These are phyloP conservation scores for Lepidocolaptes lacrymiger DNA, from an alignment of 2,797 vertebrate genomes.

Conservation along the genomic window DNA sequence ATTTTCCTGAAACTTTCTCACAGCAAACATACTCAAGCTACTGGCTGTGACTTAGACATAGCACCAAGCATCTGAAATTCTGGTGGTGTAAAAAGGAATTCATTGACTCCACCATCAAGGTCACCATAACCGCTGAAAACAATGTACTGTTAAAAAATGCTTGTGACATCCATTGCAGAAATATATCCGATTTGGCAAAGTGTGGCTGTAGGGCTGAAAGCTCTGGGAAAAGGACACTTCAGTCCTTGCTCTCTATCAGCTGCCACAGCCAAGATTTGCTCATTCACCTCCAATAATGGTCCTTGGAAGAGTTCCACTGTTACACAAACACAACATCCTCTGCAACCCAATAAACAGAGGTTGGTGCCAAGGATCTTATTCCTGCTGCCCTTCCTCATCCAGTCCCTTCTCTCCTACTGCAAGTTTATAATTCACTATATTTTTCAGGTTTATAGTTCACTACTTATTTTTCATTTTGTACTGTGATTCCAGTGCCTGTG, in stretches of 20 bases:
- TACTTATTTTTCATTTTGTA: background rate
- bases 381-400: background rate
- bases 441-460: background rate
- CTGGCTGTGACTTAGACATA: background rate
- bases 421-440: background rate
- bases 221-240: background rate
- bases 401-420: background rate
- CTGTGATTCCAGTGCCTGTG: background rate
- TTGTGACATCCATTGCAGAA: background rate
- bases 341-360: background rate
- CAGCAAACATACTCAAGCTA: background rate
- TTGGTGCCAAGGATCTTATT: background rate
- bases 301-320: background rate
- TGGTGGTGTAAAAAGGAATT: background rate
- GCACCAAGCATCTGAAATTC: background rate
- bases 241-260: background rate
- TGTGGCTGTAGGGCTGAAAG: background rate
- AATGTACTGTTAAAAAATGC: background rate
- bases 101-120: background rate
- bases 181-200: background rate
- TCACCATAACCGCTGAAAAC: background rate
- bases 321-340: background rate
- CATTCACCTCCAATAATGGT: conserved; percentile 10
- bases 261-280: background rate
- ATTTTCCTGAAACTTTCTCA: background rate